Evolutionary conservation across 2,113 vertebrate genomes (phyloP), one percentile per base, ranked within the genome.

Genomic region (Maccullochella peelii): DNA sequence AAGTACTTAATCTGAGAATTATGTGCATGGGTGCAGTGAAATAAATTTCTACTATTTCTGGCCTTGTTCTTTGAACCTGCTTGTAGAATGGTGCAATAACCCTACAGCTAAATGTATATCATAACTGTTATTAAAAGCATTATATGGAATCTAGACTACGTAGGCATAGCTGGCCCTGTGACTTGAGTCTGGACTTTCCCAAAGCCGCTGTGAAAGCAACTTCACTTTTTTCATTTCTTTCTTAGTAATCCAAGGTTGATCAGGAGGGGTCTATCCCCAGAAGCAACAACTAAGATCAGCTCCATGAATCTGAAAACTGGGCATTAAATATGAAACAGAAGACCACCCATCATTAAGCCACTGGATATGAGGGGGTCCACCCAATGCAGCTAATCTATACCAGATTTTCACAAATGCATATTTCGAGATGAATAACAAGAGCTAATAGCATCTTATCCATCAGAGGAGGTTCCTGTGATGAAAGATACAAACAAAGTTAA

Each of bases 131-230:
- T 63, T 63, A 84, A 78, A 75, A 8, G 40, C 7, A 70, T 73
- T 81, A 59, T 20, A 52, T 65, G 80, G 71, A 80, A 69, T 78
- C 9, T 15, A 61, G 57, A 62, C 44, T 58, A n/a, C 8, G 1
- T 21, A 72, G 54, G 77, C 27, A 70, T 20, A 18, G 38, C 25
- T 50, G n/a, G 62, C 59, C 66, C 14, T n/a, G 30, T 75, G 81
- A 83, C 68, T 72, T 82, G 42, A 77, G 47, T 63, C 72, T 74
- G 87, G 86, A 91, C 73, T 90, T 89, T 87, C 91, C 85, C 81
- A 54, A 33, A 71, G 49, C 55, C 1, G 30, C 59, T 36, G 70
- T 66, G 25, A 85, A 85, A 83, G 44, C 27, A 58, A 69, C 38
- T 83, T 89, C 67, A 55, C 38, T 77, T 87, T 82, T 84, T 78